A percentile compares a stretch with the other conserved stretches of the same genome.
These are phyloP conservation scores for Nerophis lumbriciformis DNA, from an alignment of 2,113 vertebrate genomes.

Conservation along the genomic window DNA sequence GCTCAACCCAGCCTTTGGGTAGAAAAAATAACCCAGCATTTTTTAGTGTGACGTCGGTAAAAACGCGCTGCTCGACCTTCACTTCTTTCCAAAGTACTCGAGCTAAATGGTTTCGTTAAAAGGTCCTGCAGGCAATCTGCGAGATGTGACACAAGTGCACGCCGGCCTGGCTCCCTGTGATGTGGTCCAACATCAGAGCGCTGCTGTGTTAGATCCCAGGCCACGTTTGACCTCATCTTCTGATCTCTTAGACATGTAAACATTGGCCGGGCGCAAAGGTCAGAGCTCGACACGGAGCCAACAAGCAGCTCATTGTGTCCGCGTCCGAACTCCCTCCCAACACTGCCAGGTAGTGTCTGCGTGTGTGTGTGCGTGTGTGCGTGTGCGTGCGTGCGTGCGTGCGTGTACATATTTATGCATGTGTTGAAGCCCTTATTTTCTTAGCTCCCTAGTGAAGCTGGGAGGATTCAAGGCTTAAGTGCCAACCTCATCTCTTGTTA, in stretches of 20 bases:
- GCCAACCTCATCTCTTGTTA: background rate
- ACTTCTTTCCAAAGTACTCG: background rate
- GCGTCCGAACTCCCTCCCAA: slow-evolving; percentile 26
- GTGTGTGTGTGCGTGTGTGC: background rate
- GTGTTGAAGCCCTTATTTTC: background rate
- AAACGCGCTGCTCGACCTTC: background rate
- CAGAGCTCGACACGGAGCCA: slow-evolving; percentile 28
- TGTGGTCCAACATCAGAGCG: background rate
- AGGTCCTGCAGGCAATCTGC: background rate
- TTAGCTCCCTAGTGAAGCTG: background rate
- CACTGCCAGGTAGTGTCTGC: background rate
- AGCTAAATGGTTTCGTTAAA: background rate
- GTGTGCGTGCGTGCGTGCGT: background rate
- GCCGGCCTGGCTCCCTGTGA: background rate
- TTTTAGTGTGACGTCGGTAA: too few species aligned
- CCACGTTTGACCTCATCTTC: slow-evolving; percentile 40
- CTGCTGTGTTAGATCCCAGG: slow-evolving; percentile 33
- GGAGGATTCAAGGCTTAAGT: background rate
- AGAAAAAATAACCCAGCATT: too few species aligned
- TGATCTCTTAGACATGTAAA: slow-evolving; percentile 58
- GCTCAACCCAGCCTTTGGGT: too few species aligned
- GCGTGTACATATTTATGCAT: background rate
- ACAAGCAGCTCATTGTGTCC: slow-evolving; percentile 57
- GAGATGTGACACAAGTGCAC: slow-evolving; percentile 2
- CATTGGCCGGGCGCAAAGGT: slow-evolving; percentile 32